Evolutionary conservation across 1,140 invertebrate genomes (phyloP), one percentile per base, ranked within the genome.

Genomic region (Drosophila littoralis): DNA sequence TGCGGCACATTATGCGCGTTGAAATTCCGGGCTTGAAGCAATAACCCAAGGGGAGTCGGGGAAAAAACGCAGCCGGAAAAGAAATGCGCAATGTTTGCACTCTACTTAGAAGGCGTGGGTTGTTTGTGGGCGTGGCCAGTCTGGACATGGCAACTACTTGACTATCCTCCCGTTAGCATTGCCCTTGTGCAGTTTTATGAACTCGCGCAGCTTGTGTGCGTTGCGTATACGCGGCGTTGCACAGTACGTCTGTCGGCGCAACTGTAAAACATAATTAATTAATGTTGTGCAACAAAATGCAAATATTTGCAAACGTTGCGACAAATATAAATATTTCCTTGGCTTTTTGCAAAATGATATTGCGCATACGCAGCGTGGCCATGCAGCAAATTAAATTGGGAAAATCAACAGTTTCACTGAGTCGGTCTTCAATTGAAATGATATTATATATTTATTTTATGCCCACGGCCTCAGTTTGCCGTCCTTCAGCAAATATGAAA

Each of bases 1-100:
- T 89, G 84, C 84, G 84, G 84, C 84, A 89, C 77, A 89, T 89
- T 90, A 89, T 89, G 84, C 84, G 84, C 84, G 80, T 66, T 78
- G 67, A 78, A 89, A 89, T 84, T 89, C 81, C 85, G 74, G 82
- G 61, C 71, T 81, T 78, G 63, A 81, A 67, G 60, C 72, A 59
- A 75, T 52, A 45, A 45, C 40, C 48, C 51, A 40, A 63, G 63
- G 32, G 63, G 50, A 55, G 45, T 48, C 13, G 38, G 60, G 68
- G 15, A 13, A 46, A 86, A 76, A 88, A 79, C 83, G 75, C 65
- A 88, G 66, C 54, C 57, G 72, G 64, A 75, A 82, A 88, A 88
- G 83, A 88, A 86, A 79, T 88, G 79, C 79, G 79, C 78, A 85
- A 85, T 86, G 64, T 71, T 85, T 85, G 69, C 65, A 73, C 38